Base-by-base conservation (phyloP, 2,113 vertebrate genomes). In the Callionymus lyra region DNA sequence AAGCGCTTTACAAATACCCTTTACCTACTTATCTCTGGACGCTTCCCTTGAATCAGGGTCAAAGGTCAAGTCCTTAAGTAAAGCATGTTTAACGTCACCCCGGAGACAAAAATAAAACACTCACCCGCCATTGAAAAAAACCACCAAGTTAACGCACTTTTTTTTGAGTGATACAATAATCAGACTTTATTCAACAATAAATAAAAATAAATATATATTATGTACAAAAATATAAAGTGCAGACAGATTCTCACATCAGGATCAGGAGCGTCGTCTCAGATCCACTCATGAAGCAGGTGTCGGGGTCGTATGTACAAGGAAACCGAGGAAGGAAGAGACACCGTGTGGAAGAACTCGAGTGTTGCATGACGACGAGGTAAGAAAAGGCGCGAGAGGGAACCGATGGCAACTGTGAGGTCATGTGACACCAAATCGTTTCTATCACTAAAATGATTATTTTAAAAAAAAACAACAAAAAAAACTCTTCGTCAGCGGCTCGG, bases 121-220 rank as follows among this genome's bases (percentile, higher is more conserved):
- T 10, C 12, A 36, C 14, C 3, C 12, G 14, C 6, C 14, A 36
- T 12, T n/a, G n/a, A n/a, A n/a, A n/a, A 10, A 42, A 31, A 42
- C 21, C 4, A 27, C 21, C n/a, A n/a, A n/a, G n/a, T n/a, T n/a
- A 27, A 27, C 21, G 21, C 21, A 27, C 21, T 4, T 56, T 52
- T 43, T 63, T 59, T 13, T 64, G 47, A 69, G 63, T 77, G 55
- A 63, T 56, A 68, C 57, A 68, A 63, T 77, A 57, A 72, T 76
- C 68, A 37, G 71, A 70, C 54, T 83, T 84, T 85, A 82, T 84
- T 84, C 73, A 78, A 76, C 79, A 82, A 82, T 79, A 48, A 80
- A 82, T 81, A 84, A 79, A 86, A 81, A 85, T 77, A 79, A 83
- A 84, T 79, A 78, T 78, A 77, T 69, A 70, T 74, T 72, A 84